A percentile compares a stretch with the other conserved stretches of the same genome.
Evolutionary conservation across 2,113 vertebrate species (phyloP).

Genomic region (Alces alces): DNA sequence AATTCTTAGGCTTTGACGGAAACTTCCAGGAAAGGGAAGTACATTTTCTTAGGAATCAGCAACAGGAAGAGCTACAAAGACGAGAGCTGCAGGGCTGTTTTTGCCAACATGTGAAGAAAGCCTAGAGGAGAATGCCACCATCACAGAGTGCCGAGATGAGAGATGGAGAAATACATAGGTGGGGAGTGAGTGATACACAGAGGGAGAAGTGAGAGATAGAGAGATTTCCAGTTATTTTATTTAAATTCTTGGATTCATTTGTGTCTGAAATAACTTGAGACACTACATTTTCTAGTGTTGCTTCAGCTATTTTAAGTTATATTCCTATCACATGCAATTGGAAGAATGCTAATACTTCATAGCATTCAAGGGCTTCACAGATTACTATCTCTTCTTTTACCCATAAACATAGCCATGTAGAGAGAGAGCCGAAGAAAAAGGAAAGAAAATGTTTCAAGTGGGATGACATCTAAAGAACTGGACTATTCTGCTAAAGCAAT

Average conservation of each 20-base stretch:
- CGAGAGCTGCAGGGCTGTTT: no score
- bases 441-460: neutral
- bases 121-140: neutral
- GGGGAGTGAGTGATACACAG: no score
- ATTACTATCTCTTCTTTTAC: neutral
- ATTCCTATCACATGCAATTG: neutral
- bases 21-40: neutral
- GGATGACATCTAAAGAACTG: neutral
- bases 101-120: neutral
- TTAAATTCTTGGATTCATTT: neutral
- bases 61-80: neutral
- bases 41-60: neutral
- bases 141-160: neutral
- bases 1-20: neutral
- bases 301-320: neutral
- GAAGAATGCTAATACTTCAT: neutral
- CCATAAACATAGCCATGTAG: neutral
- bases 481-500: neutral
- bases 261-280: neutral
- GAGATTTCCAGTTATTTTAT: neutral
- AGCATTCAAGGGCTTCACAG: neutral
- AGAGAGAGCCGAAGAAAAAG: neutral
- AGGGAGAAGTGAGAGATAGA: neutral
- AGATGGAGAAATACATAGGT: neutral
- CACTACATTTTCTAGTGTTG: neutral